Percentiles rank a stretch among this genome's conserved stretches.
Evolutionary conservation across 2,888 invertebrate species (phyloP).

Genomic region (Anorthoa munda): DNA sequence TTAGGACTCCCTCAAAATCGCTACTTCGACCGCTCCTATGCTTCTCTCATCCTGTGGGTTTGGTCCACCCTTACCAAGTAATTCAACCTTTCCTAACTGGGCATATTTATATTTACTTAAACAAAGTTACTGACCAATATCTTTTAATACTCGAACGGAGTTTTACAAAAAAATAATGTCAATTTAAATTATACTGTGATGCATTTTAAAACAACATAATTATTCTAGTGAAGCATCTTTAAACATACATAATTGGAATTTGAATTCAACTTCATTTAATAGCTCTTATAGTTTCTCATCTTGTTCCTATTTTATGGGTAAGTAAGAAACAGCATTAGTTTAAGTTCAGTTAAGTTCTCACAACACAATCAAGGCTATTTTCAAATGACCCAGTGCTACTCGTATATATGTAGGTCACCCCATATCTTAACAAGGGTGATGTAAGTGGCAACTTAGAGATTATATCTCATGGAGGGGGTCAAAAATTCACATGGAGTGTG

Average conservation of each 20-base stretch:
- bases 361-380: slow-evolving; percentile 1
- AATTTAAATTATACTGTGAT: not conserved
- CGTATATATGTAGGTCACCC: slow-evolving; percentile 49
- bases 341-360: slow-evolving; percentile 9
- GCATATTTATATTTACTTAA: no score
- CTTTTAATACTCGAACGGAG: not conserved
- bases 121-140: not conserved
- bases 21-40: not conserved
- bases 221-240: no score
- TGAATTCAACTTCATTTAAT: not conserved
- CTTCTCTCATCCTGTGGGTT: not conserved
- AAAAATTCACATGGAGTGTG: slow-evolving; percentile 1
- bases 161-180: not conserved
- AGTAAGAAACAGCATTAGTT: not conserved
- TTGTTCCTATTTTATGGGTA: not conserved
- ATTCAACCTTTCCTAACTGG: no score
- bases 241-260: not conserved
- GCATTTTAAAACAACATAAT: not conserved
- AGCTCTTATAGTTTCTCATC: no score
- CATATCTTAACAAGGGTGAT: slow-evolving; percentile 52
- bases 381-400: slow-evolving; percentile 1
- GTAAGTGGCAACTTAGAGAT: slow-evolving; percentile 52
- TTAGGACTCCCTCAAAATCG: not conserved
- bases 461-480: slow-evolving; percentile 44
- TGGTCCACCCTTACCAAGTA: no score